Base-by-base conservation (phyloP, 2,113 vertebrate species). In the Laticauda colubrina region DNA sequence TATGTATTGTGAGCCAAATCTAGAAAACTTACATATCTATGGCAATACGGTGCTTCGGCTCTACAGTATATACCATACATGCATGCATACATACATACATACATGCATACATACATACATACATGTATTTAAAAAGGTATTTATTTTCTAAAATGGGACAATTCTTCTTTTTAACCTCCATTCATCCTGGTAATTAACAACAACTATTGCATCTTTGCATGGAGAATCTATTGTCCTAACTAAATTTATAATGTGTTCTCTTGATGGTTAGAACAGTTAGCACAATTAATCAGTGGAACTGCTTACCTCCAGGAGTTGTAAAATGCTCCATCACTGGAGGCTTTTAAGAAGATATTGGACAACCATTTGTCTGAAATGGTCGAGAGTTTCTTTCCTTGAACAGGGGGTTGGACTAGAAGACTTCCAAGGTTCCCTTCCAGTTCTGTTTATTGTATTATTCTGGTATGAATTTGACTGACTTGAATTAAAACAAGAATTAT, bases 61-160 rank as follows among this genome's bases (percentile, higher is more conserved):
- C 96, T 51, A 51, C 48, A 51, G 48, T 51, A 51, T 51, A 51
- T 51, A 51, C 48, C 1, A 8, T 51, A 51, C 48, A 51, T 51
- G 8, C 48, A 51, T 51, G 0, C 48, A 51, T 48, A 1, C 45
- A 48, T 48, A 6, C 45, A 48, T 45, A 45, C 45, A 45, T 45
- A 45, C 45, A 45, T 48, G 0, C 45, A 45, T 48, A 8, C 48
- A 48, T 48, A 1, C 6, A 51, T 51, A 9, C 48, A 51, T 51
- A 51, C 8, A 51, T 48, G 7, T 48, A 48, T 51, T 81, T 81
- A 94, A 56, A 94, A 94, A 18, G 94, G 87, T 94, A 94, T 87
- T 48, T 96, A 95, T 97, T 96, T 97, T 95, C 96, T 85, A 92
- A 90, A 95, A 92, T 45, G 59, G 59, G 51, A 2, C 34, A 89